phyloP scores from a whole-genome alignment of 2,888 invertebrate species.

The Toxonevra muliebris region DNA sequence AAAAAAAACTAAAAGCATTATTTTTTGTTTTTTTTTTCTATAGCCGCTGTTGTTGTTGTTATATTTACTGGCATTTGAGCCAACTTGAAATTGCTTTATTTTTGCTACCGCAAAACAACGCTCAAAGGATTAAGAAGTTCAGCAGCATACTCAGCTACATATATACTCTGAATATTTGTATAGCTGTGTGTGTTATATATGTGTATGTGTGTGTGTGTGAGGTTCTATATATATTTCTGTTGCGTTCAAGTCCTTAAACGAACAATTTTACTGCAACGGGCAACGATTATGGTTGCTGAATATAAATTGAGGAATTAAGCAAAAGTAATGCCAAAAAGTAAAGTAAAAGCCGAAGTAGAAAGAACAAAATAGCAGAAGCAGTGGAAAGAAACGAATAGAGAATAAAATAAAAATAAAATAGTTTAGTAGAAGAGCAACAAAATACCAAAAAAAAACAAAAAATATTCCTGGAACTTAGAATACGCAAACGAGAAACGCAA shows the following conservation, averaged over 20 bases:
- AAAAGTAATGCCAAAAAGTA: constrained; percentile 29
- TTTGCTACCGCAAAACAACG: constrained; percentile 28
- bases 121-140: constrained; percentile 37
- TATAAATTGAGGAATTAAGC: constrained; percentile 45
- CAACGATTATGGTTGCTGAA: constrained; percentile 42
- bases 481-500: too few relatives aligned
- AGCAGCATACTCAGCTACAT: not conserved
- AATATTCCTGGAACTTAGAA: not conserved
- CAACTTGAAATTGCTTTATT: constrained; percentile 30
- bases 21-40: not conserved
- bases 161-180: not conserved
- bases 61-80: not conserved
- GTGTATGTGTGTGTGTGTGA: constrained; percentile 7
- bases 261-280: constrained; percentile 36
- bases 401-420: not conserved
- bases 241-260: constrained; percentile 33
- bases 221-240: not conserved
- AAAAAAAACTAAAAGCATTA: not conserved
- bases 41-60: not conserved
- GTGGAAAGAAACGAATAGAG: not conserved
- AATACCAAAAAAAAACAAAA: constrained; percentile 11
- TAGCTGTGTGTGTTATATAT: not conserved
- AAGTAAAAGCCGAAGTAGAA: too few relatives aligned
- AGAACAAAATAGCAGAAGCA: not conserved
- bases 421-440: too few relatives aligned